Base-by-base conservation (phyloP, 2,797 vertebrate genomes). In the Ibycter americanus region DNA sequence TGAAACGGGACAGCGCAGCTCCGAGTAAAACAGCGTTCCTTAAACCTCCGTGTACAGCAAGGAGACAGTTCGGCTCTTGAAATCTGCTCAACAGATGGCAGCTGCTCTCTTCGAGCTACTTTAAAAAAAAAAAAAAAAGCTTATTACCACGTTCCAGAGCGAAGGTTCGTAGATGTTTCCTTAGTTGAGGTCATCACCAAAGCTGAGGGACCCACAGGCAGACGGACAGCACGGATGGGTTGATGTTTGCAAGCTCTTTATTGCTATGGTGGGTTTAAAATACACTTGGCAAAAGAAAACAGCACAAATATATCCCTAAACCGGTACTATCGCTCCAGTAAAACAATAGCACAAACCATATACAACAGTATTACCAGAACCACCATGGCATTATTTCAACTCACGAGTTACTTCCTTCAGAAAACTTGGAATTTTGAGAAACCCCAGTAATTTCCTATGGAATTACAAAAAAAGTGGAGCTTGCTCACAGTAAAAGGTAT, bases 1-100 rank as follows among this genome's bases (percentile, higher is more conserved):
- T 2, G 2, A 7, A 9, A 9, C 0, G 4, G 11, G 14, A 44
- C 18, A 25, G 16, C 2, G 0, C 17, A 18, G 32, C 8, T 17
- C 36, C 31, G 12, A 20, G 14, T 20, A 16, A 15, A 25, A 26
- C 26, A 8, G 7, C 0, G 0, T 21, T n/a, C 51, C 34, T 17
- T 15, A 23, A 40, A 22, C n/a, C 51, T 22, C 4, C 2, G 4
- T 5, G 4, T 12, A 1, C 4, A 18, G 17, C 27, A 7, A 31
- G 29, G 38, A 12, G 58, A 27, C 12, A 12, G 5, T 8, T 62
- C 34, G 54, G 8, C 78, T 65, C 65, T 11, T 18, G 51, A 32
- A 44, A 32, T 20, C 17, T 47, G 8, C 11, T 55, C 46, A 38
- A 7, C n/a, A 55, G 52, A 14, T 23, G 11, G 18, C n/a, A 14